Conservation (phyloP, 2,113 vertebrate species). For the Petrocephalus zakoni region DNA sequence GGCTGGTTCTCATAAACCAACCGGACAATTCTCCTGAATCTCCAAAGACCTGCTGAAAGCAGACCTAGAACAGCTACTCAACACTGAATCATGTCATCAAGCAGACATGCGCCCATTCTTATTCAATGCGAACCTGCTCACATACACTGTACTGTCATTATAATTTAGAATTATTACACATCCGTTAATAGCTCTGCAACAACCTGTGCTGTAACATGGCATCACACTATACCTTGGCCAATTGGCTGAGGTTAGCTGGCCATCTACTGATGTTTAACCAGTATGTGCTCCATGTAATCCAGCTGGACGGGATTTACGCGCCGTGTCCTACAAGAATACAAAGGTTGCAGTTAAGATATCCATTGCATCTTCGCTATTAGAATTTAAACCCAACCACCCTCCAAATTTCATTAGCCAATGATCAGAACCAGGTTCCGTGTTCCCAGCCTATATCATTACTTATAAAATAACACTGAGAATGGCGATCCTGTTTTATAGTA, state of each 20-base stretch:
- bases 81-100: neutral
- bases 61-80: neutral
- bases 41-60: neutral
- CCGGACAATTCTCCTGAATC: neutral
- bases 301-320: neutral
- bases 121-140: neutral
- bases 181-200: neutral
- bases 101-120: neutral
- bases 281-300: neutral
- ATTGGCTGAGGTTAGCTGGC: neutral
- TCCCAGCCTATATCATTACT: neutral
- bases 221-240: neutral
- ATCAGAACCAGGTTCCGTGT: neutral
- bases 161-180: neutral
- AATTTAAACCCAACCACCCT: neutral
- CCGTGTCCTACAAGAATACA: neutral
- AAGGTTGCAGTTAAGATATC: neutral
- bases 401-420: neutral
- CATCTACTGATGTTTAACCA: neutral
- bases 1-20: neutral
- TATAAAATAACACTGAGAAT: neutral
- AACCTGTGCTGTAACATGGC: neutral
- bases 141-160: neutral
- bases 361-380: neutral
- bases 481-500: neutral